Base-by-base conservation (phyloP, 1,140 invertebrate species). In the Platyscapa corneri region DNA sequence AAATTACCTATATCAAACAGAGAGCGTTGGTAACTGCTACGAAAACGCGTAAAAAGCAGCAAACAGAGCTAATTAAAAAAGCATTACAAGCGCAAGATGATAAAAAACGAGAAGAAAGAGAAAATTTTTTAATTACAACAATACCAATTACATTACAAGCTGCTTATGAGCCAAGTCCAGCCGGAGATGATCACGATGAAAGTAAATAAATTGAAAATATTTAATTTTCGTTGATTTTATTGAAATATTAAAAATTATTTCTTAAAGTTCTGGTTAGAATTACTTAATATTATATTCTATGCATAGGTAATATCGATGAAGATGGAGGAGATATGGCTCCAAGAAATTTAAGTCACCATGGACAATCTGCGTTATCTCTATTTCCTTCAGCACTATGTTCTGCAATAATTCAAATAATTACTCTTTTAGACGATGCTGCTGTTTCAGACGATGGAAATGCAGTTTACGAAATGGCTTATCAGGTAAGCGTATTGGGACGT, bases 31-130 rank as follows among this genome's bases (percentile, higher is more conserved):
- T 99, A 30, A 99, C 99, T 46, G 98, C 99, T 2, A 99, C 98
- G 0, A 99, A 99, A 92, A 99, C 99, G 0, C 95, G 99, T 34
- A 98, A 99, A 89, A 99, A 99, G 91, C 98, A 99, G 91, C 98
- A 99, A 93, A 99, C 99, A 60, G 99, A 99, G 94, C 95, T 99
- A 81, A 98, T 99, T 56, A 97, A 98, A 90, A 96, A 96, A 92
- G 99, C 98, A 23, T 94, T 99, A 27, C 96, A 99, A 91, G 97
- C 98, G 46, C 97, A 99, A 90, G 98, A 99, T 90, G 98, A 99
- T 90, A 98, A 99, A 89, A 98, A 98, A 90, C 94, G 98, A 37
- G 96, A 97, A 56, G 98, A 99, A 90, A 93, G 99, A 64, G 98
- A 99, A 93, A 98, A 98, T 88, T 99, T 99, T 94, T 95, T 98